Conservation (phyloP, 2,113 vertebrate species). For the Pomatostomus ruficeps region DNA sequence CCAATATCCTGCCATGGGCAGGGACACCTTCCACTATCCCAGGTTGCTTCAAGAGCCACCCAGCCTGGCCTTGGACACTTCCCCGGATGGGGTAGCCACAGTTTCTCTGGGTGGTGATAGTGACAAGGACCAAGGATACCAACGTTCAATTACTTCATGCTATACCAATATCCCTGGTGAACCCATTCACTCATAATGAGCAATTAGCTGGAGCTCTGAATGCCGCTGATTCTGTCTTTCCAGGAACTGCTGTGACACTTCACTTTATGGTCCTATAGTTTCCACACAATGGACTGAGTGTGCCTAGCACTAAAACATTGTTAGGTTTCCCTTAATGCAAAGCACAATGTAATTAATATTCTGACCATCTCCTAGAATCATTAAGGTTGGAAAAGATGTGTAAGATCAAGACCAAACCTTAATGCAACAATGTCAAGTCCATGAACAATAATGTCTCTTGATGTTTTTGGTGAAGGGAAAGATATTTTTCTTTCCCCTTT, state of each 20-base stretch:
- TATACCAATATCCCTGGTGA: neutral
- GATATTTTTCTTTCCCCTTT: neutral
- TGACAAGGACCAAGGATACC: neutral
- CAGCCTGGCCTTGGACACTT: neutral
- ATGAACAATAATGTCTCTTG: too few relatives aligned
- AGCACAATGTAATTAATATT: neutral
- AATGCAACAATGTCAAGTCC: neutral
- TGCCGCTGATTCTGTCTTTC: neutral
- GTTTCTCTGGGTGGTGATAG: neutral
- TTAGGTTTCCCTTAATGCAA: neutral
- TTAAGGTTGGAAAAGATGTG: neutral
- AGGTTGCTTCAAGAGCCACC: rapidly evolving
- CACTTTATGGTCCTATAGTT: neutral
- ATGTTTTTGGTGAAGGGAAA: neutral
- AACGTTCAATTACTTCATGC: neutral
- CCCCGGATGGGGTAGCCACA: neutral
- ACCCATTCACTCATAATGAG: neutral
- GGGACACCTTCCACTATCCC: neutral
- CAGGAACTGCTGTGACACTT: neutral
- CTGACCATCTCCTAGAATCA: neutral
- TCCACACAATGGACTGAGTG: neutral
- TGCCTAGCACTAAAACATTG: neutral
- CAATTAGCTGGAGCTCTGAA: neutral
- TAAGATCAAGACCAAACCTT: neutral
- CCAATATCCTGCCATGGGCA: neutral